A percentile compares a stretch with the other conserved stretches of the same genome.
Evolutionary conservation across 1,140 invertebrate species (phyloP).

Genomic region (Bicyclus anynana): DNA sequence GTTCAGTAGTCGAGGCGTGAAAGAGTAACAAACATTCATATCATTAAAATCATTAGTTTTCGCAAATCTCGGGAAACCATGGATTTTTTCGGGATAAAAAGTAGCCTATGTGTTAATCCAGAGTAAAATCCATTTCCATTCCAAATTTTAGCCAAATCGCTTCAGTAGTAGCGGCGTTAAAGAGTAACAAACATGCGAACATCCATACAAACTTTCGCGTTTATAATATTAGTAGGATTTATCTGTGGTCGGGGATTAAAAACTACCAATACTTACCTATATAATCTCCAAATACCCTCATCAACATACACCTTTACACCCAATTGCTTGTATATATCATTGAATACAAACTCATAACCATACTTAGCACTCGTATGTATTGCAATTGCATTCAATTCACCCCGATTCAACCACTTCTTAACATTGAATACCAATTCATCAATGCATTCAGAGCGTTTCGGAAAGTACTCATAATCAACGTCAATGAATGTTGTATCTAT

Average conservation of each 20-base stretch:
- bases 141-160: too few species aligned
- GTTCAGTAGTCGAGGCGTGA: too few species aligned
- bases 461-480: constrained; percentile 74
- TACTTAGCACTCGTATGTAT: constrained; percentile 77
- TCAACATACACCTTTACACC: constrained; percentile 78
- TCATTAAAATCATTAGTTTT: too few species aligned
- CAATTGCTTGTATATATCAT: constrained; percentile 75
- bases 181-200: not conserved
- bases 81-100: too few species aligned
- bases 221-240: too few species aligned
- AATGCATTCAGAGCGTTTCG: constrained; percentile 78
- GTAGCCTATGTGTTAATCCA: too few species aligned
- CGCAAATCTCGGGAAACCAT: too few species aligned
- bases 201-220: not conserved
- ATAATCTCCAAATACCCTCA: constrained; percentile 41
- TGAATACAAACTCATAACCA: constrained; percentile 80
- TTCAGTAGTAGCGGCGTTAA: too few species aligned
- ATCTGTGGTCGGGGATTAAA: not conserved
- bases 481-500: constrained; percentile 85
- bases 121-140: too few species aligned
- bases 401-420: constrained; percentile 75
- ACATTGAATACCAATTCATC: constrained; percentile 70
- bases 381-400: constrained; percentile 71
- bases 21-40: too few species aligned
- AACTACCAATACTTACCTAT: constrained; percentile 38